A percentile compares a stretch with the other conserved stretches of the same genome.
Conservation (phyloP, 2,113 vertebrate genomes). For the Scatophagus argus region DNA sequence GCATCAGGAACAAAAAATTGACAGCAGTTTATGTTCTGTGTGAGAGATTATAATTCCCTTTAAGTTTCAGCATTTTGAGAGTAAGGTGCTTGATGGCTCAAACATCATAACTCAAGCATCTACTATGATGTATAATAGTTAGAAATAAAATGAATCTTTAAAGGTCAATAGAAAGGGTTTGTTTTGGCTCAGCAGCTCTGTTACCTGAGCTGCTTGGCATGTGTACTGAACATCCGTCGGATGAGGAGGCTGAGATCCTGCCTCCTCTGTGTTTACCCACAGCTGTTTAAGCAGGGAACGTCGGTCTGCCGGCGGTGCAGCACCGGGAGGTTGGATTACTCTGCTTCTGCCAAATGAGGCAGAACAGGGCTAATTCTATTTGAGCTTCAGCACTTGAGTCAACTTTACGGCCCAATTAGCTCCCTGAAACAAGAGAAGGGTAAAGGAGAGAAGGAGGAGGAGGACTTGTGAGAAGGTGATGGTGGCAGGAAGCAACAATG, state of each 20-base stretch:
- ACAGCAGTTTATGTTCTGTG: not conserved
- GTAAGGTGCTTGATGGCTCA: not conserved
- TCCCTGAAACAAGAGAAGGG: conserved; percentile 32
- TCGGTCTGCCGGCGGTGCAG: not conserved
- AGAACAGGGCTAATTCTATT: conserved; percentile 75
- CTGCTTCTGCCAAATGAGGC: conserved; percentile 75
- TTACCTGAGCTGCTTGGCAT: conserved; percentile 13
- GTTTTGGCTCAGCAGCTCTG: conserved; percentile 14
- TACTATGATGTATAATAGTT: too few species aligned
- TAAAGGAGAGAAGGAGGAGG: not conserved
- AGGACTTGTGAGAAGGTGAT: conserved; percentile 5
- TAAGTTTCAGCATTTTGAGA: not conserved
- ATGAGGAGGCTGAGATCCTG: conserved; percentile 29
- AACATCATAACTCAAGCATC: too few species aligned
- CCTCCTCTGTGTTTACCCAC: conserved; percentile 64
- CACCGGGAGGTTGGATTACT: conserved; percentile 40
- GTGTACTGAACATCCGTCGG: conserved; percentile 62
- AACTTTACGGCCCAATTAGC: conserved; percentile 64
- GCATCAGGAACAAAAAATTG: not conserved
- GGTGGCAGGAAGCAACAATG: conserved; percentile 19
- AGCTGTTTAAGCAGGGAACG: conserved; percentile 66
- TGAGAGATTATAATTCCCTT: not conserved
- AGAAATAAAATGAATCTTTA: not conserved
- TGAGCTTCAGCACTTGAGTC: conserved; percentile 68
- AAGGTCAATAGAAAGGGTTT: not conserved